Evolutionary conservation across 2,113 vertebrate species (phyloP).

Genomic region (Bambusicola thoracicus): DNA sequence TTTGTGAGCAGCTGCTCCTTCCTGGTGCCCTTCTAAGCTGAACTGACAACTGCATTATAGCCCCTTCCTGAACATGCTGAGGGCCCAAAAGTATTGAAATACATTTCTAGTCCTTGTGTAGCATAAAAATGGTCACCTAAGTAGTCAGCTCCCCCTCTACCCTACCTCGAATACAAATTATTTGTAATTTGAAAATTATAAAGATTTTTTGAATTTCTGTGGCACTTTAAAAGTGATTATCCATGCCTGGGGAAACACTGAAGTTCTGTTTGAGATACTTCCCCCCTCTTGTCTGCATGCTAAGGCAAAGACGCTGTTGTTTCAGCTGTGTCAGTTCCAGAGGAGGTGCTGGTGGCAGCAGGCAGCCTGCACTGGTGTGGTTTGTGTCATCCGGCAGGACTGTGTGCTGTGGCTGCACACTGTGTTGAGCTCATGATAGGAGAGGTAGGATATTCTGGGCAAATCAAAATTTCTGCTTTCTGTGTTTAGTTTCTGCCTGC

Average conservation of each 20-base stretch:
- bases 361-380: neutral
- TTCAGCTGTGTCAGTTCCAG: neutral
- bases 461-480: conserved; percentile 7
- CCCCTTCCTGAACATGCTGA: neutral
- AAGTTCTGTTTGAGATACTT: neutral
- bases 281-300: neutral
- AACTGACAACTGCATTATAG: neutral
- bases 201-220: neutral
- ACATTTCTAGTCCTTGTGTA: neutral
- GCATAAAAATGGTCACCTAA: neutral
- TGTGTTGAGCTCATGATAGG: fast-evolving
- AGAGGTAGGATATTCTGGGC: neutral
- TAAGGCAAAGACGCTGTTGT: neutral
- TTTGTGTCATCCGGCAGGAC: neutral
- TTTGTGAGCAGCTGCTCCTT: neutral
- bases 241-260: neutral
- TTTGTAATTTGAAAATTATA: neutral
- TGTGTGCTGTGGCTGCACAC: neutral
- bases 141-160: neutral
- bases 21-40: neutral
- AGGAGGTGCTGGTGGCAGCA: neutral
- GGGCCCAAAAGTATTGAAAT: neutral
- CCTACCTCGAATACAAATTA: neutral
- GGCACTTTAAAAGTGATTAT: neutral
- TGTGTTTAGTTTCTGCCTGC: neutral